These are phyloP conservation scores for Bubo scandiacus DNA, from an alignment of 2,113 vertebrate species.

Conservation along the genomic window DNA sequence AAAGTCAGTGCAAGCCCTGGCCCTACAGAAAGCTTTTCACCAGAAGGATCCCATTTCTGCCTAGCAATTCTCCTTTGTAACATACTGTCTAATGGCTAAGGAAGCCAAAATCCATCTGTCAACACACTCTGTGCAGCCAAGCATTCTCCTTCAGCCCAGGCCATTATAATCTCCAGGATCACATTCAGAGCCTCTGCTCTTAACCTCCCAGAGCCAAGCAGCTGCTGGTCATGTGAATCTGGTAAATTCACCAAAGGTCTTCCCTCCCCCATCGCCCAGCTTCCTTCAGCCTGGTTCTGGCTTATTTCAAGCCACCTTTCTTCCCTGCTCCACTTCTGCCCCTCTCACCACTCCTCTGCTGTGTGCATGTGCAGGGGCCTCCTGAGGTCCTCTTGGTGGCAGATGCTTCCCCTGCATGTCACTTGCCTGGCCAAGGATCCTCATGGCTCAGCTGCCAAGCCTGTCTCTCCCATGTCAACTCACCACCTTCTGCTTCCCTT, in stretches of 20 bases:
- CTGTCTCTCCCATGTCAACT: accelerated
- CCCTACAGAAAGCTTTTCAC: neutral
- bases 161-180: neutral
- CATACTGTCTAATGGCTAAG: neutral
- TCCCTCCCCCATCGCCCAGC: neutral
- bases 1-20: neutral
- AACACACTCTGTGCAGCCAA: neutral
- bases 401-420: neutral
- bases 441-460: neutral
- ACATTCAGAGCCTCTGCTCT: neutral
- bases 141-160: neutral
- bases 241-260: neutral
- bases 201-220: neutral
- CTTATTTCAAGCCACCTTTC: neutral
- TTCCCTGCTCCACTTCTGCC: neutral
- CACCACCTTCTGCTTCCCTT: neutral
- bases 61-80: neutral
- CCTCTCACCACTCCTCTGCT: neutral
- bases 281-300: neutral
- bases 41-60: neutral
- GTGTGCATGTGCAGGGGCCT: accelerated
- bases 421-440: neutral
- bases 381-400: neutral
- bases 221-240: neutral
- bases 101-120: slow-evolving; percentile 2